phyloP scores from a whole-genome alignment of 1,140 invertebrate genomes.

The Wiebesia pumilae region DNA sequence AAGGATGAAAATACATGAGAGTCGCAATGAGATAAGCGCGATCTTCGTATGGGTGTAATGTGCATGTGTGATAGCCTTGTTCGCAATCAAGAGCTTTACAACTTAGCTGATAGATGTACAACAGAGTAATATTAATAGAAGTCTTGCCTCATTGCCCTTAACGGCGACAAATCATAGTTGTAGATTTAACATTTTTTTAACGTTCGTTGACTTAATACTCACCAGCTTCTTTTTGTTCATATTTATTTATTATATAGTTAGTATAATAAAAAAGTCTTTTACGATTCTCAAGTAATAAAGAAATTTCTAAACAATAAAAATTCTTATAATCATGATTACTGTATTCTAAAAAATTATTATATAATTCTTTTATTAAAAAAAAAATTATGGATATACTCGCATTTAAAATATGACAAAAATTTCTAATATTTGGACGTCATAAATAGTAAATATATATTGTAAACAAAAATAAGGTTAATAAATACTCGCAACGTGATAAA shows the following conservation, averaged over 20 bases:
- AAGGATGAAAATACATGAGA: not conserved
- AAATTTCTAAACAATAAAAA: too few species aligned
- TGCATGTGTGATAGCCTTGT: not conserved
- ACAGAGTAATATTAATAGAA: slow-evolving; percentile 7
- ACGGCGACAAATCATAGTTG: not conserved
- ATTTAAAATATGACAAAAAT: too few species aligned
- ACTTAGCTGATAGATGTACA: not conserved
- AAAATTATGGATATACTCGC: too few species aligned
- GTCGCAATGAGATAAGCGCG: not conserved
- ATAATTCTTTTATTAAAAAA: too few species aligned
- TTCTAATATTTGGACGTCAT: too few species aligned
- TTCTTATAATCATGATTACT: too few species aligned
- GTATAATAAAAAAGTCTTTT: not conserved
- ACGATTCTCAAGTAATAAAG: not conserved
- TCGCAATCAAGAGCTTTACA: not conserved
- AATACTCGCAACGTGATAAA: too few species aligned
- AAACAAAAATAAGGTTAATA: too few species aligned
- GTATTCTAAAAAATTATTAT: too few species aligned
- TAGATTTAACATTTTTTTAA: not conserved
- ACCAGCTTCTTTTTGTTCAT: not conserved
- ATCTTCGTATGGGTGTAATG: not conserved
- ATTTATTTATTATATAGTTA: not conserved
- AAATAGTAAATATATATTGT: too few species aligned
- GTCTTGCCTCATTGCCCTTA: not conserved
- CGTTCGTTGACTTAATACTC: not conserved